Percentiles rank a stretch among this genome's conserved stretches.
These are phyloP conservation scores for Psittacus erithacus DNA, from an alignment of 2,113 vertebrate genomes.

Conservation along the genomic window DNA sequence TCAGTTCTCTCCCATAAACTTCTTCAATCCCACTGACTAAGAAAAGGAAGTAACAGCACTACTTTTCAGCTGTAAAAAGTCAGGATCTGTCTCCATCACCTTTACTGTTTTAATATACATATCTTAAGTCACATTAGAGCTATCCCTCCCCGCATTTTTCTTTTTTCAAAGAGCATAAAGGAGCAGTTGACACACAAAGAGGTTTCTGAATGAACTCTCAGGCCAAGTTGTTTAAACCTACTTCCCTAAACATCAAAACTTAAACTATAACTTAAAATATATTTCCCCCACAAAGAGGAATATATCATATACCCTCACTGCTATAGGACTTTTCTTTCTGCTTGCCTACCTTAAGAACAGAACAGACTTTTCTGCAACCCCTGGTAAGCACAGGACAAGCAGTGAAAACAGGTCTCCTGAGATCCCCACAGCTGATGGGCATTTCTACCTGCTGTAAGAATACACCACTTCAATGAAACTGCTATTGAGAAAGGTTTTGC, in stretches of 20 bases:
- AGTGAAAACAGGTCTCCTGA: background rate
- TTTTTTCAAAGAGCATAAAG: background rate
- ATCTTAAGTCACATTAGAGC: background rate
- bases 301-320: background rate
- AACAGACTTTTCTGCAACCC: background rate
- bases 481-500: background rate
- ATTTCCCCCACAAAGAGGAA: background rate
- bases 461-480: background rate
- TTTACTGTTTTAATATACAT: background rate
- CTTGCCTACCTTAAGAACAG: background rate
- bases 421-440: accelerated
- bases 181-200: background rate
- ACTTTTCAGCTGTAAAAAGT: background rate
- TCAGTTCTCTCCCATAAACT: background rate
- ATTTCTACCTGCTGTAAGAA: background rate
- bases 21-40: background rate
- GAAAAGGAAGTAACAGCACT: background rate
- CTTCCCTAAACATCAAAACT: background rate
- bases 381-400: background rate
- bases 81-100: background rate
- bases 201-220: background rate
- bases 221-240: background rate
- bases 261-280: background rate
- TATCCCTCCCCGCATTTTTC: background rate
- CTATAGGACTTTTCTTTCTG: background rate